phyloP scores from a whole-genome alignment of 2,888 invertebrate species.

The Chloroclysta siterata region DNA sequence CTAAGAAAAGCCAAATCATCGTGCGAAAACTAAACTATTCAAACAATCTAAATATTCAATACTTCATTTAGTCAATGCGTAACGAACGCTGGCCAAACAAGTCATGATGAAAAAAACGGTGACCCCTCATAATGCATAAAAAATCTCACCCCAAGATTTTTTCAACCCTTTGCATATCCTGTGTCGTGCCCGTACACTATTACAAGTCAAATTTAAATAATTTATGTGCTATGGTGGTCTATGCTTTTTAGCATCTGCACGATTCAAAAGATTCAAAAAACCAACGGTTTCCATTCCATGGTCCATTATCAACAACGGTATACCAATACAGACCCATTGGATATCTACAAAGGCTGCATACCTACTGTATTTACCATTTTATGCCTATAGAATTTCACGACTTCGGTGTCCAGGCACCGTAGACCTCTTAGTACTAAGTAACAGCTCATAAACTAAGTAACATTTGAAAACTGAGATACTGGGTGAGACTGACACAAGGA shows the following conservation, averaged over 20 bases:
- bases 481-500: too few species aligned
- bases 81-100: conserved; percentile 67
- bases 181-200: conserved; percentile 75
- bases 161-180: conserved; percentile 83
- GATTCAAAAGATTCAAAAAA: conserved; percentile 11
- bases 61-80: conserved; percentile 63
- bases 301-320: not conserved
- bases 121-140: conserved; percentile 67
- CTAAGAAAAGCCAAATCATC: conserved; percentile 55
- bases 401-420: too few species aligned
- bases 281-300: conserved; percentile 11
- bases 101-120: conserved; percentile 47
- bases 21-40: conserved; percentile 69
- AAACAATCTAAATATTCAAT: conserved; percentile 68
- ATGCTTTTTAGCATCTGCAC: conserved; percentile 75
- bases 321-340: too few species aligned
- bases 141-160: conserved; percentile 77
- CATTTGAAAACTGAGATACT: too few species aligned
- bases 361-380: too few species aligned
- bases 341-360: too few species aligned
- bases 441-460: too few species aligned
- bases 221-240: conserved; percentile 72
- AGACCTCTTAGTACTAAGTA: too few species aligned
- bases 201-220: conserved; percentile 85
- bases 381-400: too few species aligned